Base-by-base conservation (phyloP, 1,140 invertebrate species). In the Neodiprion lecontei region DNA sequence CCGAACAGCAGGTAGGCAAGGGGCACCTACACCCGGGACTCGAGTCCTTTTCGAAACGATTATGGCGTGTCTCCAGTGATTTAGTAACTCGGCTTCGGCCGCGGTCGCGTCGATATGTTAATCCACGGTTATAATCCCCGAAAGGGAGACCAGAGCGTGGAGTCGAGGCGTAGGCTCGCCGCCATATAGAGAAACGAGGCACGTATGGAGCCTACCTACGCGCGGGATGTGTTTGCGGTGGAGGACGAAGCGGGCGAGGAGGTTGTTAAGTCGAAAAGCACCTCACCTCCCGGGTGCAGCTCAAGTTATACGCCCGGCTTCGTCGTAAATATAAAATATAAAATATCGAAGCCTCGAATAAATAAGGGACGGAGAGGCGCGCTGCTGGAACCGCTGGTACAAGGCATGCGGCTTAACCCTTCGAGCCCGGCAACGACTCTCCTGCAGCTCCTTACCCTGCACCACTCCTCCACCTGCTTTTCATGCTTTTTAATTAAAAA, bases 301-400 rank as follows among this genome's bases (percentile, higher is more conserved):
- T 76, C 70, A 79, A 80, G 80, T 82, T 81, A 81, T 82, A 80
- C 78, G 78, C 76, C 78, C 77, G 78, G 79, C 79, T 81, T 84
- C 84, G 80, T 88, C 86, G 83, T 88, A 87, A 88, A 87, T 87
- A 87, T 88, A 88, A 87, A 88, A 87, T 87, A 87, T 88, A 84
- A 88, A 88, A 87, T 88, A 88, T 87, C 84, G 83, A 86, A 84
- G 81, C 74, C 40, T 78, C 80, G 76, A 77, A 77, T 61, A 61
- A 61, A 61, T 61, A 61, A 61, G n/a, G 53, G 53, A 61, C 53
- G 9, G n/a, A 7, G 53, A 17, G 28, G 28, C 5, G 1, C 28
- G 53, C n/a, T 61, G 53, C 76, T 69, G 28, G 28, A 40, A 40
- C 28, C 28, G 28, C 28, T 40, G 5, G 28, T 77, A 75, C 72